phyloP scores from a whole-genome alignment of 2,113 vertebrate genomes.

The Talpa occidentalis region DNA sequence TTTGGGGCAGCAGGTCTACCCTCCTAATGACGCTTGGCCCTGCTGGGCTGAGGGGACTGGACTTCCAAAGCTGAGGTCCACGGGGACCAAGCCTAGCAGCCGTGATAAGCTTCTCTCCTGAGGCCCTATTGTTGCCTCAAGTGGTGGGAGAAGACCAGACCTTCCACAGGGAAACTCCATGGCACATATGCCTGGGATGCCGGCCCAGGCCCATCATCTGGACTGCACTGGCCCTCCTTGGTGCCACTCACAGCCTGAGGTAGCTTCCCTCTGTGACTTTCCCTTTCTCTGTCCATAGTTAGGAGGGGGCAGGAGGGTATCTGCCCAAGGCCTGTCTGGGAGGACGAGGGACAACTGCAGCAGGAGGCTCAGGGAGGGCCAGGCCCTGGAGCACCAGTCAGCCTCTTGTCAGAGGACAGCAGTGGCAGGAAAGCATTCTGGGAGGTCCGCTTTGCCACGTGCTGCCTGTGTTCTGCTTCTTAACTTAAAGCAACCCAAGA shows the following conservation, averaged over 20 bases:
- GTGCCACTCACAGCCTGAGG: background rate
- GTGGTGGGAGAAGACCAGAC: background rate
- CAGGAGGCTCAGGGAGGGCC: background rate
- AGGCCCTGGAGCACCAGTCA: background rate
- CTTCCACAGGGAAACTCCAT: rapidly evolving
- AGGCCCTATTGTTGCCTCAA: background rate
- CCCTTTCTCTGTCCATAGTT: background rate
- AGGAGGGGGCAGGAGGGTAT: background rate
- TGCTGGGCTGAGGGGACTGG: background rate
- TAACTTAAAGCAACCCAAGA: background rate
- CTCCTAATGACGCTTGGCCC: rapidly evolving
- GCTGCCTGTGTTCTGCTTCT: background rate
- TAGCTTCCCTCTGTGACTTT: background rate
- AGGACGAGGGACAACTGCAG: no score
- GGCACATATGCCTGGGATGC: rapidly evolving
- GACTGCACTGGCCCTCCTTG: background rate
- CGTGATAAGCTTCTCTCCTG: background rate
- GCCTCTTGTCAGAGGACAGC: no score
- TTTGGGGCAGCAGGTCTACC: background rate
- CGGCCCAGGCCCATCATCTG: background rate
- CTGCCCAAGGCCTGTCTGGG: background rate
- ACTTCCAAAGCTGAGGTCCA: rapidly evolving
- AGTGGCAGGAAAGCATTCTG: rapidly evolving
- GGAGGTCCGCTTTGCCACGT: background rate
- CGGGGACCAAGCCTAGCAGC: background rate